Percentiles rank a stretch among this genome's conserved stretches.
Evolutionary conservation across 2,797 vertebrate genomes (phyloP).

Genomic region (Loris lydekkerianus): DNA sequence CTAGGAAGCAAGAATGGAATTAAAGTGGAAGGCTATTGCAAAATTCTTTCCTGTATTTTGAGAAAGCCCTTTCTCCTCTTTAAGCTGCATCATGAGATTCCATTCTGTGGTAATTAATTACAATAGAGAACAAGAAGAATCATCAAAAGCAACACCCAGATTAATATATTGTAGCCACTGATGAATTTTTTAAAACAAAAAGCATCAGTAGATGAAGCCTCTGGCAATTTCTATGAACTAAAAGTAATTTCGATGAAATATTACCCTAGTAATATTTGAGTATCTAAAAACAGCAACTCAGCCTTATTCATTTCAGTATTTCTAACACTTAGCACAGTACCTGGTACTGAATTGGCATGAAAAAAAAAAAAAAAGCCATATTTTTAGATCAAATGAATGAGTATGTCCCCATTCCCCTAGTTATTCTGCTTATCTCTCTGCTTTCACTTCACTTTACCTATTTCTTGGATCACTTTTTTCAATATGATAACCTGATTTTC

Average conservation of each 20-base stretch:
- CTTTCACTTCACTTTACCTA: conserved; percentile 44
- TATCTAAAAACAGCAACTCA: not conserved
- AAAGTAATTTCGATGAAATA: conserved; percentile 57
- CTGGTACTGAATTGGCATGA: not conserved
- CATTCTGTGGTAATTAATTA: conserved; percentile 21
- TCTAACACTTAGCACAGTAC: not conserved
- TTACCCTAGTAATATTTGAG: conserved; percentile 5
- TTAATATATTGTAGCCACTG: conserved; percentile 27
- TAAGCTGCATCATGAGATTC: not conserved
- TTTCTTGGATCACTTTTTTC: conserved; percentile 41
- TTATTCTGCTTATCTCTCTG: not conserved
- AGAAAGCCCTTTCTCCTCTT: not conserved
- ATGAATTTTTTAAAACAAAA: conserved; percentile 30
- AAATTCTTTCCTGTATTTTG: not conserved
- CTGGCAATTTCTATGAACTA: conserved; percentile 45
- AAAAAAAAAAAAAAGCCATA: not conserved
- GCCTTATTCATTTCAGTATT: not conserved
- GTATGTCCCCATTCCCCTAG: not conserved
- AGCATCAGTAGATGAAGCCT: conserved; percentile 30
- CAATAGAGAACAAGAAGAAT: conserved; percentile 30
- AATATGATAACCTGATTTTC: not conserved
- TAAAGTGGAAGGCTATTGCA: not conserved
- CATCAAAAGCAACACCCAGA: conserved; percentile 30
- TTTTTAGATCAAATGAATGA: conserved; percentile 57
- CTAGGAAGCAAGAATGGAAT: not conserved